Conservation (phyloP, 2,113 vertebrate species). For the Xenus cinereus region DNA sequence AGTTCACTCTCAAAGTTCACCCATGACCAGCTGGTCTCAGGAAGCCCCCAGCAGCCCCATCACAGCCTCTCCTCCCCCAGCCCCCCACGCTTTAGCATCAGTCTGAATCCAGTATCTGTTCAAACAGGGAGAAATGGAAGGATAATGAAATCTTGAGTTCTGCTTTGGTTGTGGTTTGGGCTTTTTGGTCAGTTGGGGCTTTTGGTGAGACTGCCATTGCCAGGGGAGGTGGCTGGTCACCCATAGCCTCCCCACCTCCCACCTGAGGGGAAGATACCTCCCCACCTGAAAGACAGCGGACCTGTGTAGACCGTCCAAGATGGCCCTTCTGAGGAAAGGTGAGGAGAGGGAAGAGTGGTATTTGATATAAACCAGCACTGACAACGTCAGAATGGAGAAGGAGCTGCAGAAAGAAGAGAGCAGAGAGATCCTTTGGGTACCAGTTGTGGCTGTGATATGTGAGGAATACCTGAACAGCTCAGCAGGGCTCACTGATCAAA, state of each 20-base stretch:
- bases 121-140: background rate
- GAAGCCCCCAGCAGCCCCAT: background rate
- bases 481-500: background rate
- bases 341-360: background rate
- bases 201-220: background rate
- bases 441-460: background rate
- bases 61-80: background rate
- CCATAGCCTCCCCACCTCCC: background rate
- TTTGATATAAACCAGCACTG: background rate
- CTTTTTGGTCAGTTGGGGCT: too few relatives aligned
- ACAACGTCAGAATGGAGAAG: background rate
- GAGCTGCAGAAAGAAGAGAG: background rate
- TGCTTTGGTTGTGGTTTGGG: background rate
- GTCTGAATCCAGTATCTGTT: slow-evolving; percentile 1
- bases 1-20: background rate
- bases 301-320: background rate
- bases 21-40: background rate
- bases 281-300: background rate
- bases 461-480: background rate
- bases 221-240: background rate
- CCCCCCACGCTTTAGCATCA: background rate
- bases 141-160: background rate
- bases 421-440: background rate
- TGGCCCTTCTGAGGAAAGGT: background rate
- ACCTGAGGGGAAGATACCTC: background rate